phyloP scores from a whole-genome alignment of 92 coral and sea anemone genomes.

The Parazoanthus darwini region DNA sequence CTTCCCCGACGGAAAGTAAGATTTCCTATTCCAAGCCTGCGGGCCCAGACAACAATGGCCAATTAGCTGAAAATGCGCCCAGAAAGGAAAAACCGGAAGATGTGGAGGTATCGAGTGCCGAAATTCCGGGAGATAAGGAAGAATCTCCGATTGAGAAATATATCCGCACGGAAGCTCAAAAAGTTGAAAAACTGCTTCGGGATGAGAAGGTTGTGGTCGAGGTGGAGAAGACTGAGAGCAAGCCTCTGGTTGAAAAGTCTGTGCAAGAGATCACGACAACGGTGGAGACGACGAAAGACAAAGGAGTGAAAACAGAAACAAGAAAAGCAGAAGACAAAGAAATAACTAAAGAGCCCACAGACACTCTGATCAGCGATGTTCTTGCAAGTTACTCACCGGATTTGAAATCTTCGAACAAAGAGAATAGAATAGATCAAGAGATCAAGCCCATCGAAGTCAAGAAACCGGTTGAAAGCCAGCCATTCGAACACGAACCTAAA shows the following conservation, averaged over 20 bases:
- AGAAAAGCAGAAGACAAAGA: conserved; percentile 14
- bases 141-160: conserved; percentile 63
- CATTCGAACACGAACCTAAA: neutral
- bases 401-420: conserved; percentile 34
- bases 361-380: conserved; percentile 68
- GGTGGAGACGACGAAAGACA: neutral
- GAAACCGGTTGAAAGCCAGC: conserved; percentile 8
- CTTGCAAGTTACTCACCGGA: conserved; percentile 74
- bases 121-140: conserved; percentile 15
- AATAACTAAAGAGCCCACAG: conserved; percentile 40
- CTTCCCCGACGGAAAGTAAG: conserved; percentile 36
- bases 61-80: neutral
- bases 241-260: neutral
- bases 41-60: conserved; percentile 12
- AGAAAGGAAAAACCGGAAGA: conserved; percentile 16
- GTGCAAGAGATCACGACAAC: neutral
- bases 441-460: conserved; percentile 1
- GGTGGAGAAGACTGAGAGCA: conserved; percentile 30
- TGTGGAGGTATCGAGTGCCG: conserved; percentile 8
- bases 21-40: conserved; percentile 32
- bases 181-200: conserved; percentile 78
- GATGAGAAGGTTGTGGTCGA: conserved; percentile 74
- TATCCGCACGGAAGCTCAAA: conserved; percentile 81
- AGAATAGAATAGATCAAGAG: conserved; percentile 16
- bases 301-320: conserved; percentile 2